Conservation (phyloP, 2,113 vertebrate species). For the Illadopsis cleaveri region DNA sequence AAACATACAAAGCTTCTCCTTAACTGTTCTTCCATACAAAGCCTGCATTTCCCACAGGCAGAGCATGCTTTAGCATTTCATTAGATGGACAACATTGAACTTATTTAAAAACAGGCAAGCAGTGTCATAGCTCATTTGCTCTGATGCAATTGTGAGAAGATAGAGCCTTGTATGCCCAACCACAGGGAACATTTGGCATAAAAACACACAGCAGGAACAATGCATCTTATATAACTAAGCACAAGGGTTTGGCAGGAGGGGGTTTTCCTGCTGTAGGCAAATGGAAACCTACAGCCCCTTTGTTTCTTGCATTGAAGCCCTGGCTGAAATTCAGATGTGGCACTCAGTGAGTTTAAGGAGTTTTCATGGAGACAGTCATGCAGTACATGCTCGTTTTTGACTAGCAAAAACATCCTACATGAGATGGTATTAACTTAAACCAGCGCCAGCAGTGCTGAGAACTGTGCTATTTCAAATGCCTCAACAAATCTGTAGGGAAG, state of each 20-base stretch:
- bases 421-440: neutral
- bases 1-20: neutral
- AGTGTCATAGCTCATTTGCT: constrained; percentile 30
- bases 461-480: neutral
- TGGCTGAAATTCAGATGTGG: neutral
- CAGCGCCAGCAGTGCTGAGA: neutral
- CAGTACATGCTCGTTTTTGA: neutral
- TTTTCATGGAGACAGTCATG: neutral
- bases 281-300: neutral
- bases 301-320: neutral
- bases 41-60: constrained; percentile 1
- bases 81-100: constrained; percentile 8
- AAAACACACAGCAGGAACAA: neutral
- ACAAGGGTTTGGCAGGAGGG: neutral
- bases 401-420: neutral
- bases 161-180: neutral
- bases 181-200: neutral
- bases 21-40: neutral
- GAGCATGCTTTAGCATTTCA: neutral
- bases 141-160: neutral
- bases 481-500: neutral
- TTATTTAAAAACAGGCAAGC: constrained; percentile 37
- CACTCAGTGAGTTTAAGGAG: neutral
- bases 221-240: neutral
- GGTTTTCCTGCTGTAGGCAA: neutral